phyloP scores from a whole-genome alignment of 2,797 vertebrate genomes.

The Spinus pinus region DNA sequence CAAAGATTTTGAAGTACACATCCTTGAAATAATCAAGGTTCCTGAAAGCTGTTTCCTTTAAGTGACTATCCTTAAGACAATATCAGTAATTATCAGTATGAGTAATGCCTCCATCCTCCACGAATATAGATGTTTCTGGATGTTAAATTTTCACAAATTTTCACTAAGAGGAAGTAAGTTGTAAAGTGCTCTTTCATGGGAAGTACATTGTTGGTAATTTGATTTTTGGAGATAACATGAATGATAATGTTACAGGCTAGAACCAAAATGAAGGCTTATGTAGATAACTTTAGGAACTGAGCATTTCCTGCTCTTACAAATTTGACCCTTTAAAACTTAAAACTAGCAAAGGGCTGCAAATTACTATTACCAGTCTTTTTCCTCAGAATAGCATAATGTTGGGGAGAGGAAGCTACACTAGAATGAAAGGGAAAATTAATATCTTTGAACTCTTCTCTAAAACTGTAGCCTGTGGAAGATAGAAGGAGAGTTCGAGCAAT shows the following conservation, averaged over 20 bases:
- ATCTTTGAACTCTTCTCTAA: neutral
- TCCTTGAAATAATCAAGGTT: neutral
- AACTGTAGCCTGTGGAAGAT: slow-evolving; percentile 79
- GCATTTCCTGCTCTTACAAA: neutral
- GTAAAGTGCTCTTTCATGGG: neutral
- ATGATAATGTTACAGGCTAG: neutral
- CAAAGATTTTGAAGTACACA: neutral
- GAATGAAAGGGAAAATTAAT: neutral
- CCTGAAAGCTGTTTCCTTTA: neutral
- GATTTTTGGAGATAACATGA: neutral
- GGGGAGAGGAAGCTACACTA: neutral
- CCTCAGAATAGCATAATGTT: neutral
- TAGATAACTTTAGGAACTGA: neutral
- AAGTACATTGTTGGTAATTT: neutral
- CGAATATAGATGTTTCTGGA: neutral
- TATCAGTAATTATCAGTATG: neutral
- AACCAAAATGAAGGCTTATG: neutral
- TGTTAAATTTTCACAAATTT: neutral
- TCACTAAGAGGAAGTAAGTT: neutral
- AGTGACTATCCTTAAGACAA: neutral
- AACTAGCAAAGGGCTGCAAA: neutral
- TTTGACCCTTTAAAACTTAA: neutral
- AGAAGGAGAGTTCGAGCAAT: slow-evolving; percentile 94
- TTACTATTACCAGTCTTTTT: neutral
- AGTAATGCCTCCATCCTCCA: neutral